Base-by-base conservation (phyloP, 2,888 invertebrate genomes). In the Orthosia incerta region DNA sequence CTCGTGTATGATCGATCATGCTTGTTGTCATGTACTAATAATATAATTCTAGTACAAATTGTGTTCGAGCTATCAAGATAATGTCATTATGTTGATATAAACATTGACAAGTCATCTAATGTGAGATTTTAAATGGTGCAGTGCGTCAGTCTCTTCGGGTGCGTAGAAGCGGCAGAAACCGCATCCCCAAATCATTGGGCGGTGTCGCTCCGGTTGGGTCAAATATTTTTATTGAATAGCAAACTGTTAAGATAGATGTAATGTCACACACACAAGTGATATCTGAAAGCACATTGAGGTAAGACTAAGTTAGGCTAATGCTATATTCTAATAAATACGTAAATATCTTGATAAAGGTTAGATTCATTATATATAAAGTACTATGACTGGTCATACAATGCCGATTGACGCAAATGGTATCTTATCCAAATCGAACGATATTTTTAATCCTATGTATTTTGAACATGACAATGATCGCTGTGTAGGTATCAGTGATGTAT, bases 331-430 rank as follows among this genome's bases (percentile, higher is more conserved):
- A 64, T 20, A 39, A 48, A 16, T 23, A 46, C 46, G 39, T 7
- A 65, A 53, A 31, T 65, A 72, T 62, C 56, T 51, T 59, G 20
- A 80, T 76, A 74, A 64, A 62, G 12, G 18, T 51, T 50, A 57
- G 62, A 55, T 68, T 57, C 74, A 76, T 70, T 79, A 86, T 74
- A 84, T 77, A 82, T 84, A 81, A 76, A 84, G 80, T 78, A 84
- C 63, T 82, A 69, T 84, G 83, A 84, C 86, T 85, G 82, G 80
- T 62, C n/a, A n/a, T 55, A 64, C 50, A 76, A 56, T 56, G 68
- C 56, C 56, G 68, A 78, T 80, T 86, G 84, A 86, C 83, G 87
- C 79, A 86, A 86, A 70, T 80, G 63, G 15, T 78, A 79, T 85
- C 86, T 85, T 68, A 80, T 78, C 83, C 67, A 71, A 72, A 79